A percentile compares a stretch with the other conserved stretches of the same genome.
These are phyloP conservation scores for Zygaena filipendulae DNA, from an alignment of 2,888 invertebrate species.

Conservation along the genomic window DNA sequence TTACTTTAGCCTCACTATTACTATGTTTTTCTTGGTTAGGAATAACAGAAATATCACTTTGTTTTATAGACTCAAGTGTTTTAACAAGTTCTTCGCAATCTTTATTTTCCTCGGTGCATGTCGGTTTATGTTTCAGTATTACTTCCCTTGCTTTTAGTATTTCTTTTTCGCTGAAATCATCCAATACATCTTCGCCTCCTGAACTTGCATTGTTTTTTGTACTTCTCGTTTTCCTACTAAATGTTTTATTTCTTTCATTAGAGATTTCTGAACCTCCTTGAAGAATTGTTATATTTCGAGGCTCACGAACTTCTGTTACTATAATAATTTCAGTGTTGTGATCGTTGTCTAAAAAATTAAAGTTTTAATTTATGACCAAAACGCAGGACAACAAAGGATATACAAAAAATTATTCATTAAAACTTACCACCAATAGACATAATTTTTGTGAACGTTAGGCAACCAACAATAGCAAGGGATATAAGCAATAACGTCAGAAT, in stretches of 20 bases:
- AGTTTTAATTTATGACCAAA: too few relatives aligned
- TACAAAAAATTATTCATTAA: too few relatives aligned
- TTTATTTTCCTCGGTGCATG: slow-evolving; percentile 34
- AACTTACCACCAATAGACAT: slow-evolving; percentile 33
- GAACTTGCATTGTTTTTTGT: too few relatives aligned
- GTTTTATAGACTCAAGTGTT: slow-evolving; percentile 29
- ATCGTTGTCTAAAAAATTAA: slow-evolving; percentile 24
- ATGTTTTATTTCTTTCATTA: too few relatives aligned
- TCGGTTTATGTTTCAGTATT: slow-evolving; percentile 34
- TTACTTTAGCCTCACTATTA: slow-evolving; percentile 7
- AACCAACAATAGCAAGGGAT: too few relatives aligned
- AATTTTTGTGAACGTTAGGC: too few relatives aligned
- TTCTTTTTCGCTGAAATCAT: slow-evolving; percentile 29
- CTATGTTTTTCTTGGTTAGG: slow-evolving; percentile 11
- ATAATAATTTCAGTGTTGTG: slow-evolving; percentile 37
- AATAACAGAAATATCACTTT: slow-evolving; percentile 14
- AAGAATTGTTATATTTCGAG: slow-evolving; percentile 30
- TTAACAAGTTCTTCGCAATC: slow-evolving; percentile 39
- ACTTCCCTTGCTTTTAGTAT: slow-evolving; percentile 35
- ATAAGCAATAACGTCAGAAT: too few relatives aligned
- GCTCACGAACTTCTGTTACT: slow-evolving; percentile 28
- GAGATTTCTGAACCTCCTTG: slow-evolving; percentile 27
- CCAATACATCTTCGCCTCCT: slow-evolving; percentile 7
- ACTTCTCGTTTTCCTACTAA: too few relatives aligned
- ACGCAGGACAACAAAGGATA: too few relatives aligned